Evolutionary conservation across 2,797 vertebrate species (phyloP).

Genomic region (Sphenodon punctatus): DNA sequence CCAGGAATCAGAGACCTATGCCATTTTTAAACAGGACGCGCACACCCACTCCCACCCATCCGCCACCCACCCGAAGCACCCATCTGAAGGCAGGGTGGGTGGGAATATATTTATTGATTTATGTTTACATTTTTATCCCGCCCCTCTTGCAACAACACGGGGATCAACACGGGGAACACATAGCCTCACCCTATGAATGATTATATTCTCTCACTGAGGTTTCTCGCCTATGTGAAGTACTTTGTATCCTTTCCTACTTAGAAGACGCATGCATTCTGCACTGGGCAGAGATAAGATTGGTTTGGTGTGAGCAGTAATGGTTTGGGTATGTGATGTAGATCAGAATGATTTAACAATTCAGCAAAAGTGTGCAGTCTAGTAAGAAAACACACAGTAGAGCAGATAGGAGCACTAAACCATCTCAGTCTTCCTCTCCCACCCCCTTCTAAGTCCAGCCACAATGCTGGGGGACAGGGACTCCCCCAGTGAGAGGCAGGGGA

Average conservation of each 20-base stretch:
- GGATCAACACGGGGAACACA: too few species aligned
- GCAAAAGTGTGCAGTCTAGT: neutral
- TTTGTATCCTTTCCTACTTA: slow-evolving; percentile 44
- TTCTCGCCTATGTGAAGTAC: neutral
- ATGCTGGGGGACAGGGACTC: too few species aligned
- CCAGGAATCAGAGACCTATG: neutral
- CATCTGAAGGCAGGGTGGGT: too few species aligned
- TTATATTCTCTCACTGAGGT: slow-evolving; percentile 37
- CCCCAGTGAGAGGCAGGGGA: too few species aligned
- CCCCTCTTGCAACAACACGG: too few species aligned
- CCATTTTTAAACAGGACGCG: rapidly evolving
- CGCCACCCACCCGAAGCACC: too few species aligned
- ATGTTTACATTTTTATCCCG: too few species aligned
- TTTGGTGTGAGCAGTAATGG: too few species aligned
- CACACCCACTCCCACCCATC: rapidly evolving
- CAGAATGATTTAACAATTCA: neutral
- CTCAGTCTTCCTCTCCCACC: too few species aligned
- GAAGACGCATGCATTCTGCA: neutral
- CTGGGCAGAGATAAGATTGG: neutral
- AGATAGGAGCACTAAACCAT: rapidly evolving
- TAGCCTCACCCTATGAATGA: too few species aligned
- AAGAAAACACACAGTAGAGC: neutral
- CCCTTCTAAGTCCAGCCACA: too few species aligned
- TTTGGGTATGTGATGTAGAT: neutral
- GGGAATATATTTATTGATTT: too few species aligned